These are phyloP conservation scores for Mizuhopecten yessoensis DNA, from an alignment of 1,140 invertebrate genomes.

Conservation along the genomic window DNA sequence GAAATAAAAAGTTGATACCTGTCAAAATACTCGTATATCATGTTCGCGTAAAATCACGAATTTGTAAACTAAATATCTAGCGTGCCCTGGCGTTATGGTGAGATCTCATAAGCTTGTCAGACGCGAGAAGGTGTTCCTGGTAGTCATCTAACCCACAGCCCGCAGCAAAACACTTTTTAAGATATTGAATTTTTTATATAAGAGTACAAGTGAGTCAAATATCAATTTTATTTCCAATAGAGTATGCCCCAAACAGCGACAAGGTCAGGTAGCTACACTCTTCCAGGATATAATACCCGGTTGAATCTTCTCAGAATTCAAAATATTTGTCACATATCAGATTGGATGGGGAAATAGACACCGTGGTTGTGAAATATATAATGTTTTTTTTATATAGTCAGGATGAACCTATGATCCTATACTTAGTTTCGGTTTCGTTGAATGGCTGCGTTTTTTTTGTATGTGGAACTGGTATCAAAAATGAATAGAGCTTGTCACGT, in stretches of 20 bases:
- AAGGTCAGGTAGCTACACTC: neutral
- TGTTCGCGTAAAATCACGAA: constrained; percentile 38
- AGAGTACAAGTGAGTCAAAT: constrained; percentile 34
- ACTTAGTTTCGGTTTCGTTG: neutral
- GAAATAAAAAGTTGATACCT: constrained; percentile 39
- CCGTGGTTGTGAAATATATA: neutral
- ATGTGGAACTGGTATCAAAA: neutral
- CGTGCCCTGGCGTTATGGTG: neutral
- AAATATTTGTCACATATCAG: constrained; percentile 35
- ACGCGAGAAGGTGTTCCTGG: neutral
- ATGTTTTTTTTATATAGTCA: neutral
- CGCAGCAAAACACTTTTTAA: constrained; percentile 16
- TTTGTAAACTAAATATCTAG: constrained; percentile 21
- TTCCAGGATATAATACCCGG: neutral
- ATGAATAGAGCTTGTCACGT: neutral
- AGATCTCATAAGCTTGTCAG: constrained; percentile 1
- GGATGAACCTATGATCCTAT: neutral
- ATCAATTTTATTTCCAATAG: constrained; percentile 36
- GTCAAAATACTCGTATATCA: constrained; percentile 19
- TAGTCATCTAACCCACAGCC: neutral
- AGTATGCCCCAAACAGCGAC: constrained; percentile 23
- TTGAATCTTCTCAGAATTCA: constrained; percentile 34
- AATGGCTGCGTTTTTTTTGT: neutral
- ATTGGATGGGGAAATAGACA: neutral
- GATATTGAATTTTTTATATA: constrained; percentile 40